Conservation (phyloP, 2,888 invertebrate species). For the Diadromus collaris region DNA sequence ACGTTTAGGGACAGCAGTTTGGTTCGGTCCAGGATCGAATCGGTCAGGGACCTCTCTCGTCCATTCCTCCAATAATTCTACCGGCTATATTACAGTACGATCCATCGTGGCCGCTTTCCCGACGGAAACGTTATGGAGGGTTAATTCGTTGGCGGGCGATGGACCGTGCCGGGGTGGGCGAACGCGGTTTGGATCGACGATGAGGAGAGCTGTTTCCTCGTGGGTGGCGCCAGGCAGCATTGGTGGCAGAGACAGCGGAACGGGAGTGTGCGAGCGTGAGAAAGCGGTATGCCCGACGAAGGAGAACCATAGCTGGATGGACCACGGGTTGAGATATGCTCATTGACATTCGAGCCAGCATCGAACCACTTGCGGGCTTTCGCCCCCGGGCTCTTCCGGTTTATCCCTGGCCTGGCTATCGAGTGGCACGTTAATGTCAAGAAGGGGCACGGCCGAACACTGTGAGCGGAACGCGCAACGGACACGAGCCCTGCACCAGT, state of each 20-base stretch:
- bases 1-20: slow-evolving; percentile 31
- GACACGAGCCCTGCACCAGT: slow-evolving; percentile 13
- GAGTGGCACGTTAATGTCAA: slow-evolving; percentile 60
- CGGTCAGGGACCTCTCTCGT: slow-evolving; percentile 24
- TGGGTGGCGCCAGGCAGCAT: slow-evolving; percentile 6
- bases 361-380: slow-evolving; percentile 51
- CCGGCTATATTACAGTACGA: slow-evolving; percentile 1
- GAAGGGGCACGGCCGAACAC: slow-evolving; percentile 35
- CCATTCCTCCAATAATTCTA: slow-evolving; percentile 1
- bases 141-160: slow-evolving; percentile 32
- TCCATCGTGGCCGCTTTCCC: slow-evolving; percentile 31
- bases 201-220: slow-evolving; percentile 4
- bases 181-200: slow-evolving; percentile 4
- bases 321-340: slow-evolving; percentile 28
- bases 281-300: neutral
- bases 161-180: slow-evolving; percentile 15
- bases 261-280: neutral
- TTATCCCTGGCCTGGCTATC: slow-evolving; percentile 31
- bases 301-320: slow-evolving; percentile 9
- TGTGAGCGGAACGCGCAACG: slow-evolving; percentile 17
- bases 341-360: slow-evolving; percentile 49
- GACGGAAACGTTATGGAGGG: slow-evolving; percentile 28
- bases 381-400: slow-evolving; percentile 24
- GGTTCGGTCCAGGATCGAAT: slow-evolving; percentile 22
- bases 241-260: slow-evolving; percentile 1